Evolutionary conservation across 2,888 invertebrate species (phyloP), one percentile per base, ranked within the genome.

Genomic region (Synergus itoensis): DNA sequence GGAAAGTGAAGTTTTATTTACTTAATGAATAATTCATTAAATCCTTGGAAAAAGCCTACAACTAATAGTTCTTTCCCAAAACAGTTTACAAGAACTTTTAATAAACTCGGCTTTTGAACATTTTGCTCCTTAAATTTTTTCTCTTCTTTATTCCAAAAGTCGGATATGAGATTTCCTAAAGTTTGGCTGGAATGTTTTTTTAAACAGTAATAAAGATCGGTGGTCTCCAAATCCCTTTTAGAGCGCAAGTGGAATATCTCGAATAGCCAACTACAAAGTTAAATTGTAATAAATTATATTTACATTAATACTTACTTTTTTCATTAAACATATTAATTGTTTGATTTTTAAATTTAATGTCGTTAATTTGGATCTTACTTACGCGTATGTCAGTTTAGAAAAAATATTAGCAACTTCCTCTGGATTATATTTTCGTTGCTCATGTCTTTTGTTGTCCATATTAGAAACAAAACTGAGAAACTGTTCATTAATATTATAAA

Each of bases 241-340:
- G 94, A 94, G 0, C 97, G 97, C 88, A 94, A 94, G 83, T 94
- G 94, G 91, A 97, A 96, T 87, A 96, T 92, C 7, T 95, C 95
- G 86, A 96, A 93, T 82, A 96, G 95, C 94, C 96, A 97, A 90
- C 95, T 95, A 89, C 75, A 93, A 92, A 83, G 67, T 28, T 43
- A 11, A 36, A 0, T 36, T 36, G 4, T 36, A 7, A 36, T 36
- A 4, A 36, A 36, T 36, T 36, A 36, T 36, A 36, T 36, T 2
- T 28, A 28, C 3, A 28, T 28, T 28, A 28, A 28, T 28, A 28
- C 3, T 28, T 28, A 28, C 28, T 28, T 28, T 2, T 28, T 28
- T 28, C 28, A 28, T 28, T 28, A 28, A 28, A 28, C 4, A 67
- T 43, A 43, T 67, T n/a, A n/a, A n/a, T n/a, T 21, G 1, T 4